Conservation (phyloP, 2,888 invertebrate species). For the Aleiodes alternator region DNA sequence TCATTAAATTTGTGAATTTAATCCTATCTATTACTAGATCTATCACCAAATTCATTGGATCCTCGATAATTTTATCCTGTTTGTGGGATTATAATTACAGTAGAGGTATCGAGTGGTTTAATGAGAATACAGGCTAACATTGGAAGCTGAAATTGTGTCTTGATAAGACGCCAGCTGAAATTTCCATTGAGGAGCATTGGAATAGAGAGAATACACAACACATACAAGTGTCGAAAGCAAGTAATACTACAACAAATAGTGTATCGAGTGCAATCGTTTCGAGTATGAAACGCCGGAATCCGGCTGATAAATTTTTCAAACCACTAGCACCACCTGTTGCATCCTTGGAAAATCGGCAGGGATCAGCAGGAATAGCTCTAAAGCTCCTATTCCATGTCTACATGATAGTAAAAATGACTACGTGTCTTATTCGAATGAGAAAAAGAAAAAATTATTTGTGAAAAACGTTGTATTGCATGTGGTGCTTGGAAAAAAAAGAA, state of each 20-base stretch:
- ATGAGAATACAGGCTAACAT: not conserved
- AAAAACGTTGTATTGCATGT: too few species aligned
- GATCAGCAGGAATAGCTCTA: slow-evolving; percentile 26
- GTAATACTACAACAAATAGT: slow-evolving; percentile 24
- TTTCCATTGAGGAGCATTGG: not conserved
- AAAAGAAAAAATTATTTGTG: not conserved
- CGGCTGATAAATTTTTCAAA: slow-evolving; percentile 47
- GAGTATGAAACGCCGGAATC: slow-evolving; percentile 1
- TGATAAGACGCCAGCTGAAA: not conserved
- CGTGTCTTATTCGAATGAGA: slow-evolving; percentile 27
- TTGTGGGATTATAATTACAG: slow-evolving; percentile 55
- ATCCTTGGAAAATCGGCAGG: slow-evolving; percentile 42
- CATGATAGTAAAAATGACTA: slow-evolving; percentile 22
- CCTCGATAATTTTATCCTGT: slow-evolving; percentile 56
- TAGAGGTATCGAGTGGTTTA: slow-evolving; percentile 57
- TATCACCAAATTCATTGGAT: slow-evolving; percentile 51
- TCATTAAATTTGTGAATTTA: slow-evolving; percentile 50
- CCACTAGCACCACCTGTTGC: slow-evolving; percentile 44
- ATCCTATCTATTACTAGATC: slow-evolving; percentile 50
- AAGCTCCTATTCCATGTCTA: slow-evolving; percentile 23
- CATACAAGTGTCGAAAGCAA: not conserved
- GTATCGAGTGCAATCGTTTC: slow-evolving; percentile 38
- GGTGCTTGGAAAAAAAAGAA: not conserved
- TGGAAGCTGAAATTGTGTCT: not conserved
- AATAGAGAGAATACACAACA: too few species aligned